These are phyloP conservation scores for Leuctra nigra DNA, from an alignment of 2,888 invertebrate genomes.

Conservation along the genomic window DNA sequence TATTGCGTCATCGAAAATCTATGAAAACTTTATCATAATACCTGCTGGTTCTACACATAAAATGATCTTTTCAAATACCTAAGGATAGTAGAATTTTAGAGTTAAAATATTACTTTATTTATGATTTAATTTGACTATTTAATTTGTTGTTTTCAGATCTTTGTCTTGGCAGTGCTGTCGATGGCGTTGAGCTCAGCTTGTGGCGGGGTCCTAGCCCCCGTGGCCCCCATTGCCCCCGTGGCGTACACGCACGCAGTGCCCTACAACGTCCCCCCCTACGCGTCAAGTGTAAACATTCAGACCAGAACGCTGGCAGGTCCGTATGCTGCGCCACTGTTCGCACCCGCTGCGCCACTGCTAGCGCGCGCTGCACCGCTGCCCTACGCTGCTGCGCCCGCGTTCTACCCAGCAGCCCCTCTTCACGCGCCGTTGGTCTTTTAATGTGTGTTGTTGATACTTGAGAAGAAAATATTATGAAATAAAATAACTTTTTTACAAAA, in stretches of 20 bases:
- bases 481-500: too few species aligned
- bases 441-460: too few species aligned
- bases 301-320: slow-evolving; percentile 29
- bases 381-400: slow-evolving; percentile 32
- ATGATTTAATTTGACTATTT: too few species aligned
- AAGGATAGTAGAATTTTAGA: too few species aligned
- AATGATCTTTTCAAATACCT: too few species aligned
- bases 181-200: background rate
- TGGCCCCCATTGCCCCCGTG: slow-evolving; percentile 15
- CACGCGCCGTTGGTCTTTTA: background rate
- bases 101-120: background rate
- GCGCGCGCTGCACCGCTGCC: slow-evolving; percentile 20
- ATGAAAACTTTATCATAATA: too few species aligned
- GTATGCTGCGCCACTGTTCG: slow-evolving; percentile 28
- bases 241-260: slow-evolving; percentile 35
- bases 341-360: slow-evolving; percentile 23
- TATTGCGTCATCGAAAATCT: too few species aligned
- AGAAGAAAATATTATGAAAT: too few species aligned
- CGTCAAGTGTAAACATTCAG: slow-evolving; percentile 20
- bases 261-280: slow-evolving; percentile 21
- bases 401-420: background rate
- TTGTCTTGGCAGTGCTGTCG: background rate
- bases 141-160: background rate
- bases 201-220: slow-evolving; percentile 8
- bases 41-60: too few species aligned